phyloP scores from a whole-genome alignment of 2,888 invertebrate species.

The Neuroscelio doddi region DNA sequence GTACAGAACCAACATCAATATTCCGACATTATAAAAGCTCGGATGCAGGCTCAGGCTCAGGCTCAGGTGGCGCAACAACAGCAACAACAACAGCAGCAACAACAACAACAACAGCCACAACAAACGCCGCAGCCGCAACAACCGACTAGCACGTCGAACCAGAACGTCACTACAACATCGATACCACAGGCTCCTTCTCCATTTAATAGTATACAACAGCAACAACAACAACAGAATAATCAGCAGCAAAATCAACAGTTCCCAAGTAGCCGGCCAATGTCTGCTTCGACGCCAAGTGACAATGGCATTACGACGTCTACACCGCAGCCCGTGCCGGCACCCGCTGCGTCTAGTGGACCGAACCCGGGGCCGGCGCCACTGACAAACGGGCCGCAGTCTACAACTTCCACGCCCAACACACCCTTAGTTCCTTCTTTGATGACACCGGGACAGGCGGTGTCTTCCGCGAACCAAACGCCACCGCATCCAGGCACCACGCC shows the following conservation, averaged over 20 bases:
- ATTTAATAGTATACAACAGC: constrained; percentile 71
- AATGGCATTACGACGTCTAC: constrained; percentile 73
- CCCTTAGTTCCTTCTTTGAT: constrained; percentile 74
- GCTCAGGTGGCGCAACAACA: constrained; percentile 65
- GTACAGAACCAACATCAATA: constrained; percentile 74
- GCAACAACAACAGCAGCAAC: constrained; percentile 70
- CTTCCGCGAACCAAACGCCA: constrained; percentile 75
- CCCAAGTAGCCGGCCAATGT: constrained; percentile 68
- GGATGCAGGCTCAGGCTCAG: constrained; percentile 73
- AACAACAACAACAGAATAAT: constrained; percentile 57
- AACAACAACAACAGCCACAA: constrained; percentile 53
- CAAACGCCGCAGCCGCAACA: constrained; percentile 64
- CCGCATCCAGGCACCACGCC: constrained; percentile 69
- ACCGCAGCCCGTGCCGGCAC: constrained; percentile 71
- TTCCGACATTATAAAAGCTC: constrained; percentile 77
- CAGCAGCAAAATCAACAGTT: constrained; percentile 66
- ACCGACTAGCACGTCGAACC: constrained; percentile 67
- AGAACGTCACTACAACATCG: constrained; percentile 58
- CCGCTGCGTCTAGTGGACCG: constrained; percentile 66
- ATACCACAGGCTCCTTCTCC: constrained; percentile 75
- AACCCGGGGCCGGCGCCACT: constrained; percentile 66
- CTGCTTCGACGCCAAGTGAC: constrained; percentile 65
- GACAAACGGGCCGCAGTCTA: constrained; percentile 70
- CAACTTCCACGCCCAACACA: constrained; percentile 68
- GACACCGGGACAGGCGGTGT: constrained; percentile 77